Conservation (phyloP, 2,797 vertebrate genomes). For the Pogonophryne albipinna region DNA sequence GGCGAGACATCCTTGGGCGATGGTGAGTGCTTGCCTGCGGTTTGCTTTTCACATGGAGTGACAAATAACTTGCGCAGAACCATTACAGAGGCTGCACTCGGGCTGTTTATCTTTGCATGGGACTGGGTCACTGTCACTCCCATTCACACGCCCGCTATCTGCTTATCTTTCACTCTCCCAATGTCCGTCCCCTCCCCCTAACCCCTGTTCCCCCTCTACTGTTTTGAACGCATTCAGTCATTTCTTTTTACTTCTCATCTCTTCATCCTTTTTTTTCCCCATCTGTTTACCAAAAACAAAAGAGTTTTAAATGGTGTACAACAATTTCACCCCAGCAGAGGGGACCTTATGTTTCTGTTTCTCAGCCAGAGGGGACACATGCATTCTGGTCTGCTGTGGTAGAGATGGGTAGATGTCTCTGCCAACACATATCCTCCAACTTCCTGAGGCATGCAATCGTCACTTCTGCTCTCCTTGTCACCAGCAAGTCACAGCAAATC, state of each 20-base stretch:
- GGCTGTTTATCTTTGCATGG: slow-evolving; percentile 70
- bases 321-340: slow-evolving; percentile 23
- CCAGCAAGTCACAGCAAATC: background rate
- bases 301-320: background rate
- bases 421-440: slow-evolving; percentile 40
- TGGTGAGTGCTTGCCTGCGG: slow-evolving; percentile 67
- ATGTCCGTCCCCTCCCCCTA: background rate
- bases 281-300: background rate
- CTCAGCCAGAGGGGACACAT: slow-evolving; percentile 66
- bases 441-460: slow-evolving; percentile 58
- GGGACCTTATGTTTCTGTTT: slow-evolving; percentile 24
- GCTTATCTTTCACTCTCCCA: slow-evolving; percentile 57
- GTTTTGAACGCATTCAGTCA: slow-evolving; percentile 71
- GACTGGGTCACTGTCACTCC: slow-evolving; percentile 75
- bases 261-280: background rate
- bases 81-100: slow-evolving; percentile 64
- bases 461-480: slow-evolving; percentile 35
- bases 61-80: slow-evolving; percentile 74
- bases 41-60: slow-evolving; percentile 74
- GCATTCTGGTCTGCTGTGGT: slow-evolving; percentile 57
- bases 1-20: slow-evolving; percentile 53
- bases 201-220: background rate
- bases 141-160: slow-evolving; percentile 55
- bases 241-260: slow-evolving; percentile 50
- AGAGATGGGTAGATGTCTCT: slow-evolving; percentile 33